Base-by-base conservation (phyloP, 2,888 invertebrate species). In the Tillus elongatus region DNA sequence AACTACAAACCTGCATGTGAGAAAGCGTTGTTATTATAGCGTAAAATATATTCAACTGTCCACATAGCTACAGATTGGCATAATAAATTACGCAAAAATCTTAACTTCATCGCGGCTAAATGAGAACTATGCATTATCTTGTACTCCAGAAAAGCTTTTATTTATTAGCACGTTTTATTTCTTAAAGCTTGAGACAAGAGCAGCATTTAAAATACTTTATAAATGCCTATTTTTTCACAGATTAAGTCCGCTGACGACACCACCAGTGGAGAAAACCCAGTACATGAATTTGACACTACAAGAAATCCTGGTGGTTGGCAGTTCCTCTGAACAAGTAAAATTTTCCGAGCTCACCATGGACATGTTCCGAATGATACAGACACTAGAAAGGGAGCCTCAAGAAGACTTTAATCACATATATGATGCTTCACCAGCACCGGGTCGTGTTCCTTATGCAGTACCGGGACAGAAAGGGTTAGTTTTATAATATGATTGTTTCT, bases 341-440 rank as follows among this genome's bases (percentile, higher is more conserved):
- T 95, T 93, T 69, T 92, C 91, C 49, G 95, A 96, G 66, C 70
- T 96, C 50, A 95, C 95, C 9, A 82, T 96, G 75, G 96, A 96
- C 69, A 96, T 96, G 96, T 96, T 89, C 67, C 75, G 95, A 53
- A 93, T 96, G 82, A 73, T 95, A 41, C 96, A 96, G 68, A 91
- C 91, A 1, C 68, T 96, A 42, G 96, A 96, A 63, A 71, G 91
- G 45, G 93, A 96, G 60, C 89, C 91, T 8, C 82, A 85, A 50
- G 88, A 88, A 52, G 85, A 85, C 47, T 72, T 77, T 33, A 82
- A 80, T 54, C 81, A 82, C 62, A 69, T 76, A 45, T 76, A 80
- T 58, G 81, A 82, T 60, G 73, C 77, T 12, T 81, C 82, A 12
- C 81, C 82, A 55, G 73, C 81, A 3, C 76, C 77, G 9, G 80